Conservation (phyloP, 2,888 invertebrate genomes). For the Epinotia bilunana region DNA sequence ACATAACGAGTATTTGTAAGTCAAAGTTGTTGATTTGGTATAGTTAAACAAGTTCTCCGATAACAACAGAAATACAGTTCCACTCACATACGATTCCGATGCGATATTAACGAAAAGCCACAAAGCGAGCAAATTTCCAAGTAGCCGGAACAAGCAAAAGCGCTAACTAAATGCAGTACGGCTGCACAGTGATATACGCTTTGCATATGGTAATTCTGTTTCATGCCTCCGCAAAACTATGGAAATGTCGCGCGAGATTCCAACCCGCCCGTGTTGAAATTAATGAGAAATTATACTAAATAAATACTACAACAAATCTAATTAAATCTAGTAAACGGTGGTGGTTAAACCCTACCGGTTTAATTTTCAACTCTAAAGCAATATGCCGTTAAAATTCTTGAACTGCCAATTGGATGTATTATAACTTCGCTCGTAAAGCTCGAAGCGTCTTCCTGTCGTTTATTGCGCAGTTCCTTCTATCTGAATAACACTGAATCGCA, state of each 20-base stretch:
- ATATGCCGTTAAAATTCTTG: slow-evolving; percentile 73
- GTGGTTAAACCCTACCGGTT: slow-evolving; percentile 63
- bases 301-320: slow-evolving; percentile 58
- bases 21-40: background rate
- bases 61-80: slow-evolving; percentile 3
- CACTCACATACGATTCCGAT: slow-evolving; percentile 1
- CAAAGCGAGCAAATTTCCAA: slow-evolving; percentile 26
- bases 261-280: slow-evolving; percentile 65
- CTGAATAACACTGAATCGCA: slow-evolving; percentile 56
- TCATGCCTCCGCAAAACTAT: slow-evolving; percentile 60
- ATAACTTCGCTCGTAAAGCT: slow-evolving; percentile 73
- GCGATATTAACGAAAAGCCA: slow-evolving; percentile 17
- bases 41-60: background rate
- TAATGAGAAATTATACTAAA: slow-evolving; percentile 70
- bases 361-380: slow-evolving; percentile 70
- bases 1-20: background rate
- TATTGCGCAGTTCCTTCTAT: slow-evolving; percentile 66
- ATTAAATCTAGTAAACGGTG: slow-evolving; percentile 67
- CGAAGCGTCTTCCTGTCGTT: slow-evolving; percentile 69
- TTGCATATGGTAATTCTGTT: slow-evolving; percentile 66
- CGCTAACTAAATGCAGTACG: slow-evolving; percentile 38
- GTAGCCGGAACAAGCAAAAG: slow-evolving; percentile 31
- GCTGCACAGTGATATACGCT: slow-evolving; percentile 52
- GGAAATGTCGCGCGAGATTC: slow-evolving; percentile 64
- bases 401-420: slow-evolving; percentile 68